Percentiles rank a stretch among this genome's conserved stretches.
Conservation (phyloP, 2,113 vertebrate genomes). For the Rhabdornis inornatus region DNA sequence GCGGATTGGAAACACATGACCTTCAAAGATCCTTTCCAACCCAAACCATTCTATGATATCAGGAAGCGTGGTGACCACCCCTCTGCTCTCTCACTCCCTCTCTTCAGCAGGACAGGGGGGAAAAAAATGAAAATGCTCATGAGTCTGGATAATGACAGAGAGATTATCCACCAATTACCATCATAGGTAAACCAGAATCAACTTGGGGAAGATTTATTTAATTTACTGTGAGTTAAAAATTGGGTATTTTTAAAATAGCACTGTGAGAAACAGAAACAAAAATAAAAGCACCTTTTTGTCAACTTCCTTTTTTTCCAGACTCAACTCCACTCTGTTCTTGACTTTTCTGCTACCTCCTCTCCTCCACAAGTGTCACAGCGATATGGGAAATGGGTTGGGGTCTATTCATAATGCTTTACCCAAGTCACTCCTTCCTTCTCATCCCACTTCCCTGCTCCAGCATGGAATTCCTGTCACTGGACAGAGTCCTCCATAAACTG, state of each 20-base stretch:
- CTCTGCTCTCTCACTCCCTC: background rate
- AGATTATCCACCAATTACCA: background rate
- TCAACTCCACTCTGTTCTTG: background rate
- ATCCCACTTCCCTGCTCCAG: background rate
- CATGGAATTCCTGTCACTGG: background rate
- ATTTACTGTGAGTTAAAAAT: background rate
- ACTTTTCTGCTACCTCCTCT: background rate
- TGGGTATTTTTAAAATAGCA: background rate
- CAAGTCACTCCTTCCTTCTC: background rate
- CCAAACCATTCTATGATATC: background rate
- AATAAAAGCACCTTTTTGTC: background rate
- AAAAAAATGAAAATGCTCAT: background rate
- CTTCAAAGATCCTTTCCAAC: background rate
- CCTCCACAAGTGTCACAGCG: background rate
- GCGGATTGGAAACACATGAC: background rate
- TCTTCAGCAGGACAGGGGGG: background rate
- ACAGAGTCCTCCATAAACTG: background rate
- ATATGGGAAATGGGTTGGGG: background rate
- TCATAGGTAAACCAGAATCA: background rate
- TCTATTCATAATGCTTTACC: rapidly evolving
- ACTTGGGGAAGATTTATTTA: background rate
- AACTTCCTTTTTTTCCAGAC: background rate
- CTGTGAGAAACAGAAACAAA: background rate
- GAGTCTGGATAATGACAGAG: background rate
- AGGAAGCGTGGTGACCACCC: too few species aligned